Evolutionary conservation across 1,140 invertebrate species (phyloP), one percentile per base, ranked within the genome.

Genomic region (Apocrypta bakeri): DNA sequence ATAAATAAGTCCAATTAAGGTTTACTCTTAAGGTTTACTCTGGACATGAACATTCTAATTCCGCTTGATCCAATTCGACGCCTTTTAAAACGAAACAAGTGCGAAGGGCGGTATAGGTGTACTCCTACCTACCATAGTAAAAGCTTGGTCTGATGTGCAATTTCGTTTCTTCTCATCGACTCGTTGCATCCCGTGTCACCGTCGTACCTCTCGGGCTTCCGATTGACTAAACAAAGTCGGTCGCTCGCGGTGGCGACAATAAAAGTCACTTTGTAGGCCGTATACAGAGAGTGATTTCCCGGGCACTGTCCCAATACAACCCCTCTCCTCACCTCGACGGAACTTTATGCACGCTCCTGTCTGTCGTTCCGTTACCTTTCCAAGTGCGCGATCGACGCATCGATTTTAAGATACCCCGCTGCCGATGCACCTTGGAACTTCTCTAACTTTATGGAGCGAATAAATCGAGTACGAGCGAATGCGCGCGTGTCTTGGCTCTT

Each of bases 171-270:
- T 66, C 25, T 14, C n/a, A 77, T 42, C 63, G 63, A 63, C 27
- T 29, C 48, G 21, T 56, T 56, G 4, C 11, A 21, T 21, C 48
- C 21, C 48, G 48, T 21, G 48, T 42, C 40, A 14, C 1, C 40
- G 40, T 42, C 40, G 40, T 12, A 40, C 21, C 76, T 56, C 29
- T n/a, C 2, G 64, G 29, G 24, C 24, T 21, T 27, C 21, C 77
- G 64, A 69, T 42, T 71, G 66, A 80, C 29, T 72, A 63, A 72
- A 72, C 69, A 72, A 80, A 80, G 68, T 80, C 61, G 24, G 24
- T 29, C 25, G 42, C 42, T 48, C 25, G 42, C 42, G 27, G 42
- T 3, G n/a, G 77, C 27, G 40, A 63, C 69, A 80, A 80, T 80
- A 80, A 80, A 72, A 61, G 68, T 72, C 78, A 66, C 64, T 69